Evolutionary conservation across 2,797 vertebrate genomes (phyloP), one percentile per base, ranked within the genome.

Genomic region (Syndactyla subalaris): DNA sequence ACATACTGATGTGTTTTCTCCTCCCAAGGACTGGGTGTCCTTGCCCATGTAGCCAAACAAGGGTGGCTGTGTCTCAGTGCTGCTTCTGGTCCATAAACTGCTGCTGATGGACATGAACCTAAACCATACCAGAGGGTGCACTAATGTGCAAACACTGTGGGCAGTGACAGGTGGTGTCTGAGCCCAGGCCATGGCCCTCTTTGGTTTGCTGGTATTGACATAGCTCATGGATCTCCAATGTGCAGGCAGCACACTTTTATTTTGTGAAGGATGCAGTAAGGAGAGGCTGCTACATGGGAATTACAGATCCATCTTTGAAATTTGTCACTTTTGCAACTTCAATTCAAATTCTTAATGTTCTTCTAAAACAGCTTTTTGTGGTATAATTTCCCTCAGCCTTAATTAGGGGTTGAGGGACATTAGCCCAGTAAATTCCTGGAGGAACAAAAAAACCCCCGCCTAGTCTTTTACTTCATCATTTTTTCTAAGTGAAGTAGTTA

Each of bases 401-500:
- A 74, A 59, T 96, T 94, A 89, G 88, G 61, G 52, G 51, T 81
- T 70, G 66, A 92, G 67, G 43, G 81, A 79, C 67, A 87, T 92
- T 70, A 92, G 62, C 11, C 81, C 36, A 85, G 67, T 63, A 92
- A 85, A 76, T 88, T 66, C 51, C 68, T 54, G 29, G 57, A 87
- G 57, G 43, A 63, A 79, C 16, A 90, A 92, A 94, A 93, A 92
- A 62, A 67, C 2, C 0, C 34, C n/a, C 27, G 15, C 46, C 55
- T 68, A 32, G 34, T 34, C n/a, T 39, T 92, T 82, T 92, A 82
- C 73, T 72, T 81, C 30, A 74, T 76, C 0, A 34, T 91, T 96
- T 94, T 87, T 87, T 73, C 73, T 91, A 94, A 95, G 72, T 95
- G 76, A 96, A 78, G 94, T 94, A 97, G 97, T 98, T 95, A 97